A percentile compares a stretch with the other conserved stretches of the same genome.
Evolutionary conservation across 2,797 vertebrate genomes (phyloP).

Genomic region (Tauraco hartlaubi): DNA sequence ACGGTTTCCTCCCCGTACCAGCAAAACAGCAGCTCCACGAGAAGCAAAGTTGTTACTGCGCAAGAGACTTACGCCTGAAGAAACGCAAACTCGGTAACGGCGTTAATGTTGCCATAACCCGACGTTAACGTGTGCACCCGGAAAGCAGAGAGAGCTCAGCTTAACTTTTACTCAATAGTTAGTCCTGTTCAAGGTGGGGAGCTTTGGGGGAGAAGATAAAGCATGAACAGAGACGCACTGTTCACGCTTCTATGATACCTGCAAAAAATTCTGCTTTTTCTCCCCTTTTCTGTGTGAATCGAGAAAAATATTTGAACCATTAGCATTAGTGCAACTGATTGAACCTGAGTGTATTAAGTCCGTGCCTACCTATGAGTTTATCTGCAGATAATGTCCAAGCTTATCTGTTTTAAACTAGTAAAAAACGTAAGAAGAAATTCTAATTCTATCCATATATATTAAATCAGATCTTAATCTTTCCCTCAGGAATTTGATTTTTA

Average conservation of each 20-base stretch:
- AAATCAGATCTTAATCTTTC: slow-evolving; percentile 11
- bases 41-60: neutral
- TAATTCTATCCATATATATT: neutral
- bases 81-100: neutral
- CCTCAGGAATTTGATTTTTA: slow-evolving; percentile 40
- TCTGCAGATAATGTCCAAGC: neutral
- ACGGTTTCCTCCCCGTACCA: neutral
- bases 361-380: neutral
- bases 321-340: neutral
- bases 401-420: neutral
- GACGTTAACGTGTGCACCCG: fast-evolving
- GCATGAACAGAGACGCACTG: neutral
- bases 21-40: neutral
- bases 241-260: neutral
- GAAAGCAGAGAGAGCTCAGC: neutral
- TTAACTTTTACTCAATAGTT: neutral
- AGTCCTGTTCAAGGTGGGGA: neutral
- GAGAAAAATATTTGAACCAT: neutral
- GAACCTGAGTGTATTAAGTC: neutral
- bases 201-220: neutral
- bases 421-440: neutral
- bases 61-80: fast-evolving
- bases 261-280: neutral
- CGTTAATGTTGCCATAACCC: neutral
- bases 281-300: neutral